Conservation (phyloP, 2,113 vertebrate species). For the Haemorhous mexicanus region DNA sequence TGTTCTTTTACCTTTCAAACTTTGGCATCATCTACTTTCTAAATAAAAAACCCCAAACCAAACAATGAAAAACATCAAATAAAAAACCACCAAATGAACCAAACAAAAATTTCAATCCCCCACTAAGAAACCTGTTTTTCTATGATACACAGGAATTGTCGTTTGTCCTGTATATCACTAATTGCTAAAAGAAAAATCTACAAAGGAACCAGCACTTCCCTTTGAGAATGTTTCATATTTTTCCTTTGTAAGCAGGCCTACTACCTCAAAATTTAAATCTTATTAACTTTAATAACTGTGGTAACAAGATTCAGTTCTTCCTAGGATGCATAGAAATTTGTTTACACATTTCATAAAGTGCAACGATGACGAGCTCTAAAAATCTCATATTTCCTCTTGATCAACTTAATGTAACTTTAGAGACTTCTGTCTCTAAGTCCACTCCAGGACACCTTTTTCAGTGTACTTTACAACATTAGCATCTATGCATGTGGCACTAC, state of each 20-base stretch:
- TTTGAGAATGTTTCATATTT: neutral
- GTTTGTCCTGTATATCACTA: neutral
- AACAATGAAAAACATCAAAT: neutral
- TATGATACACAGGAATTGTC: neutral
- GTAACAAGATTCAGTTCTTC: neutral
- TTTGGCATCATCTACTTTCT: neutral
- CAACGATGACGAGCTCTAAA: neutral
- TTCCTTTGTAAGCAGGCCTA: neutral
- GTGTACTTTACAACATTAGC: neutral
- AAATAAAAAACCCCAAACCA: neutral
- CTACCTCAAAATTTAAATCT: neutral
- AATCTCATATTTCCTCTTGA: neutral
- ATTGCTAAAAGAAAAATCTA: neutral
- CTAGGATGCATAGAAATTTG: neutral
- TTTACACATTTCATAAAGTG: neutral
- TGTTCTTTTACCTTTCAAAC: neutral
- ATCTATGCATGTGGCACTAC: neutral
- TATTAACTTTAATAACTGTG: neutral
- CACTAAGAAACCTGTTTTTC: neutral
- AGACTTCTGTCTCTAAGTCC: neutral
- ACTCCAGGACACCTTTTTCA: neutral
- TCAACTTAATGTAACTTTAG: accelerated
- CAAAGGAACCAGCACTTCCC: neutral
- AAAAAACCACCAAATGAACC: neutral
- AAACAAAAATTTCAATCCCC: neutral